A percentile compares a stretch with the other conserved stretches of the same genome.
These are phyloP conservation scores for Orthosia gothica DNA, from an alignment of 2,888 invertebrate genomes.

Conservation along the genomic window DNA sequence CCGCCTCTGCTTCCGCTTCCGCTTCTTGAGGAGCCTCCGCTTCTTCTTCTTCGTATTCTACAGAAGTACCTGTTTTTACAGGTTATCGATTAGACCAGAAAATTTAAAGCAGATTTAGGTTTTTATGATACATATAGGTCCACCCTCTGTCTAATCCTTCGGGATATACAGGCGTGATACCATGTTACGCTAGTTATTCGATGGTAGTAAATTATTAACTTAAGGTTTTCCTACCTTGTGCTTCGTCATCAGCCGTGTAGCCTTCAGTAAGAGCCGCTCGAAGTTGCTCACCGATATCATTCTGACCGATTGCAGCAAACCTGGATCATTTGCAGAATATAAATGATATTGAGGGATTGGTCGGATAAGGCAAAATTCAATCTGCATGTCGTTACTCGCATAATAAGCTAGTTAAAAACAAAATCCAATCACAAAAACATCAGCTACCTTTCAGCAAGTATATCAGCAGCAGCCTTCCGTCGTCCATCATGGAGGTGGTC, in stretches of 20 bases:
- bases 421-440: background rate
- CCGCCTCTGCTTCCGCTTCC: constrained; percentile 69
- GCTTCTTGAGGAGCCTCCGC: constrained; percentile 50
- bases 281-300: constrained; percentile 87
- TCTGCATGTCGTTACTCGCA: no score
- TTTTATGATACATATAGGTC: no score
- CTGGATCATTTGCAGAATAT: constrained; percentile 65
- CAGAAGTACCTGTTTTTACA: constrained; percentile 65
- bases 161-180: no score
- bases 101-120: no score
- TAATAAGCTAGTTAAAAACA: no score
- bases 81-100: background rate
- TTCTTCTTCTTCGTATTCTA: constrained; percentile 77
- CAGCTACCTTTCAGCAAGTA: constrained; percentile 83
- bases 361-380: no score
- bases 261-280: constrained; percentile 84
- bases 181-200: no score
- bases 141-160: no score
- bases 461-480: constrained; percentile 79
- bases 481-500: constrained; percentile 81
- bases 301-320: constrained; percentile 88
- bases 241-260: constrained; percentile 77
- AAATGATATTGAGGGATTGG: no score
- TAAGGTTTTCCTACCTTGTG: constrained; percentile 70
- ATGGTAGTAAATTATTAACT: no score